Evolutionary conservation across 2,888 invertebrate genomes (phyloP).

Genomic region (Blera fallax): DNA sequence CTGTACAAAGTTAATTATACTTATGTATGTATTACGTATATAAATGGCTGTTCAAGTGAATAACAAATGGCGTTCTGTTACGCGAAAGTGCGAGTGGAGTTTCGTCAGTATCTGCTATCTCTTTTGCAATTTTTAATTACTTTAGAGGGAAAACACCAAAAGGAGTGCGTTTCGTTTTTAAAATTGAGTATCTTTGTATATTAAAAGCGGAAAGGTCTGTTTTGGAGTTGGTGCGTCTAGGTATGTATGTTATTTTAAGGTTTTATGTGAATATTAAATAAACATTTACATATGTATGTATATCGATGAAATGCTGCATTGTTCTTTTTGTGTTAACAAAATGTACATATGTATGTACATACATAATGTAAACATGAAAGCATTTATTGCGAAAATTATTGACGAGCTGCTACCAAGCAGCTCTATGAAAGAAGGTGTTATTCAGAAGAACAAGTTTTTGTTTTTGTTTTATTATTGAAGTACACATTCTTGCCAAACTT

Average conservation of each 20-base stretch:
- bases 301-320: not conserved
- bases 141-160: not conserved
- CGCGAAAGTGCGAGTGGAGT: not conserved
- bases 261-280: not conserved
- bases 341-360: no score
- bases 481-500: no score
- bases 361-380: no score
- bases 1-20: not conserved
- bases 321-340: not conserved
- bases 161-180: not conserved
- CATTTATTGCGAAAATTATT: no score
- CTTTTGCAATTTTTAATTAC: not conserved
- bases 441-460: no score
- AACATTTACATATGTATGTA: no score
- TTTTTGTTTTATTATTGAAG: no score
- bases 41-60: constrained; percentile 12
- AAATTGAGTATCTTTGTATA: no score
- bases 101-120: not conserved
- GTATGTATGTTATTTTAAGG: not conserved
- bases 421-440: no score
- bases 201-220: no score
- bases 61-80: constrained; percentile 1
- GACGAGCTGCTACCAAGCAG: no score
- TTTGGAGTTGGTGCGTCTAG: no score
- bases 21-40: not conserved